Evolutionary conservation across 2,888 invertebrate genomes (phyloP).

Genomic region (Amaurobius ferox): DNA sequence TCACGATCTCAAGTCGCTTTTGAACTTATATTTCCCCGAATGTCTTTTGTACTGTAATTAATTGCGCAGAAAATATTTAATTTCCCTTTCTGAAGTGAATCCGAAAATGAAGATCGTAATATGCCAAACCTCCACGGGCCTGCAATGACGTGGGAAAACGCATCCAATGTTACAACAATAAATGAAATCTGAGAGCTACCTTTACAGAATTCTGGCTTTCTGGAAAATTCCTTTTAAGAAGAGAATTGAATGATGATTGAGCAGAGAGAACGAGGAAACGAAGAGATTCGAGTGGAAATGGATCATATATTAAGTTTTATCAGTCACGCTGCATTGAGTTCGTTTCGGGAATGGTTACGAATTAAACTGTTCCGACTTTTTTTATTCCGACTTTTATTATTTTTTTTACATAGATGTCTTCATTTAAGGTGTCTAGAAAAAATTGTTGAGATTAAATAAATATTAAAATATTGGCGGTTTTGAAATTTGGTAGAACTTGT

Average conservation of each 20-base stretch:
- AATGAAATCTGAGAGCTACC: slow-evolving; percentile 5
- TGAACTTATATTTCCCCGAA: too few relatives aligned
- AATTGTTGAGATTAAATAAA: too few relatives aligned
- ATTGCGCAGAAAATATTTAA: background rate
- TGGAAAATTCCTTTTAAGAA: slow-evolving; percentile 9
- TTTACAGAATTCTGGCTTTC: background rate
- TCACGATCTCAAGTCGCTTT: too few relatives aligned
- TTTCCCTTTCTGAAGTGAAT: background rate
- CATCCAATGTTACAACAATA: background rate
- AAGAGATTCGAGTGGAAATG: slow-evolving; percentile 11
- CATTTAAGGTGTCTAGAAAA: slow-evolving; percentile 1
- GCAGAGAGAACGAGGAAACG: background rate
- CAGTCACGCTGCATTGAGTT: slow-evolving; percentile 8
- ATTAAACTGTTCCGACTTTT: slow-evolving; percentile 1
- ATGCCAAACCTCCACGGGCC: background rate
- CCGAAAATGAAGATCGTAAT: background rate
- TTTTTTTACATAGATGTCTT: background rate
- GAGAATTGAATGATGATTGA: slow-evolving; percentile 16
- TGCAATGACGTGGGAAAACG: background rate
- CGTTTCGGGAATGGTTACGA: background rate
- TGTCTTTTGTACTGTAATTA: background rate
- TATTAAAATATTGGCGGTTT: too few relatives aligned
- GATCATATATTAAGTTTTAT: slow-evolving; percentile 16
- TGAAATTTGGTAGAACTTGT: too few relatives aligned
- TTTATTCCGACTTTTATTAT: background rate